Evolutionary conservation across 2,888 invertebrate genomes (phyloP).

Genomic region (Dorcus hopei): DNA sequence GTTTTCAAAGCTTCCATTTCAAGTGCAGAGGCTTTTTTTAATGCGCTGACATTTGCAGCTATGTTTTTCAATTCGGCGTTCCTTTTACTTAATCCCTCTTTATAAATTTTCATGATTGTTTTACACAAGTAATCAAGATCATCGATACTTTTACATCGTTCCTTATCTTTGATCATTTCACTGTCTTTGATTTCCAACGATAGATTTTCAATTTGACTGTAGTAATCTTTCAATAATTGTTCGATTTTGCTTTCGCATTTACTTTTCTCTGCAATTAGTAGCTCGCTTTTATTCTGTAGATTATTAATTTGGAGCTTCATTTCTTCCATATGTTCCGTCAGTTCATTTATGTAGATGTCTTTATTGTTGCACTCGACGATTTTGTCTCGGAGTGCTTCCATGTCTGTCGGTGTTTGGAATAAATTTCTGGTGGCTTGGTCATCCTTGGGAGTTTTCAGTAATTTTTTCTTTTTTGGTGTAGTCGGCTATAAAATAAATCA

Average conservation of each 20-base stretch:
- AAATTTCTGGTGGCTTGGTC: background rate
- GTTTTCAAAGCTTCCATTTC: constrained; percentile 34
- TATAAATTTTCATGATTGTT: constrained; percentile 10
- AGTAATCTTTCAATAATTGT: constrained; percentile 46
- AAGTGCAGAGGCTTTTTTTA: constrained; percentile 19
- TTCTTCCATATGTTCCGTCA: constrained; percentile 53
- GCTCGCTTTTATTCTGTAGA: constrained; percentile 46
- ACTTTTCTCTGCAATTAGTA: constrained; percentile 44
- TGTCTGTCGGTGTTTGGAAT: constrained; percentile 1
- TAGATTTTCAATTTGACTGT: constrained; percentile 44
- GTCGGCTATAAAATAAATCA: constrained; percentile 9
- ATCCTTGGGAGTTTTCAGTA: constrained; percentile 14
- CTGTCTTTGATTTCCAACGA: constrained; percentile 39
- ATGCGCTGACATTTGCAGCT: constrained; percentile 5
- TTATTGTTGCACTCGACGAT: constrained; percentile 55
- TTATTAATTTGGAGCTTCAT: constrained; percentile 49
- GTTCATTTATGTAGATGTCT: constrained; percentile 52
- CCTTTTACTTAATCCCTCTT: constrained; percentile 22
- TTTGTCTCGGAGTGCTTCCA: constrained; percentile 53
- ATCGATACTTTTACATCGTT: constrained; percentile 28
- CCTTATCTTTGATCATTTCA: constrained; percentile 23
- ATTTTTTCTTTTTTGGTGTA: constrained; percentile 35
- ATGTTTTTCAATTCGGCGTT: constrained; percentile 13
- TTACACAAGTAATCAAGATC: constrained; percentile 24
- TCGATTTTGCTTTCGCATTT: constrained; percentile 48